Base-by-base conservation (phyloP, 1,140 invertebrate genomes). In the Cyphomyrmex costatus region DNA sequence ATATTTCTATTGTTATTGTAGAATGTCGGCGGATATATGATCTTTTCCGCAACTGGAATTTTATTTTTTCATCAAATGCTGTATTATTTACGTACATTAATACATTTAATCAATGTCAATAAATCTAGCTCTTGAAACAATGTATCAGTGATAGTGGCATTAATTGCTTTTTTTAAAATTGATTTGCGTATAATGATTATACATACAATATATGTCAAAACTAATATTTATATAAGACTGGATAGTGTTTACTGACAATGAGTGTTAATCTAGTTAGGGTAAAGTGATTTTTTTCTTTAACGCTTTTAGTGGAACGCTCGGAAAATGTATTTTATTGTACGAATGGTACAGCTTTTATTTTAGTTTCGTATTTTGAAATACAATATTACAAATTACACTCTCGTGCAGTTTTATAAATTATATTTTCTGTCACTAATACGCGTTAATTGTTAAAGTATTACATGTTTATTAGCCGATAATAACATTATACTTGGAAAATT, bases 221-320 rank as follows among this genome's bases (percentile, higher is more conserved):
- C 6, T 16, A 36, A 36, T 19, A 30, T 63, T 19, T 30, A 7
- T 1, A 14, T 19, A 12, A 70, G 33, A 58, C 19, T 30, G 19
- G 36, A 71, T 53, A 27, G 24, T 82, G 51, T 53, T 58, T 58
- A 30, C 36, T 7, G 33, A n/a, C n/a, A n/a, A n/a, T n/a, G n/a
- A 82, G 30, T 82, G 66, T 33, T 46, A 71, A 82, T 80, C 36
- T 82, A 46, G 30, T 68, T 63, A 56, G 14, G 21, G 7, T 56
- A 58, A 24, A 56, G 51, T 82, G 21, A 56, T 82, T 36, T 51
- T 82, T 16, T 70, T 8, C n/a, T 66, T 61, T 60, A 0, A 42
- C 10, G 12, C 7, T 36, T 70, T 68, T 56, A 53, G 14, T 2
- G 33, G 10, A 73, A 16, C 21, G 6, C 16, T 24, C 42, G 24